A percentile compares a stretch with the other conserved stretches of the same genome.
Evolutionary conservation across 2,888 invertebrate species (phyloP).

Genomic region (Galerucella calmariensis): DNA sequence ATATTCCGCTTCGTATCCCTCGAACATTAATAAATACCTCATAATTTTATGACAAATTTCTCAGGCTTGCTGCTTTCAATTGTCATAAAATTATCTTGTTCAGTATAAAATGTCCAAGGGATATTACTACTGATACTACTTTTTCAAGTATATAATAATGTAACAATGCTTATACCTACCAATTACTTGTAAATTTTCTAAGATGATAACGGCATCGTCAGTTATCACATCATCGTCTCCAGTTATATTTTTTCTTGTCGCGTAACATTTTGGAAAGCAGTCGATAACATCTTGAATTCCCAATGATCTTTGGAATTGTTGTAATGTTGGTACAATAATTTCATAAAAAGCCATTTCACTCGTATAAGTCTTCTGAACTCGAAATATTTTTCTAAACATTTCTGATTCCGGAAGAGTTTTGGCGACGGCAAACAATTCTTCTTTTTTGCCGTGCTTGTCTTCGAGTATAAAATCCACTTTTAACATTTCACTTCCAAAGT

Average conservation of each 20-base stretch:
- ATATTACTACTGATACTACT: too few relatives aligned
- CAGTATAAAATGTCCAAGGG: too few relatives aligned
- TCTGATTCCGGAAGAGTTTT: slow-evolving; percentile 19
- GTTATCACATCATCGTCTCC: background rate
- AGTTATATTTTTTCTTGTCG: slow-evolving; percentile 6
- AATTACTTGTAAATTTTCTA: slow-evolving; percentile 10
- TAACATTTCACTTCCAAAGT: slow-evolving; percentile 8
- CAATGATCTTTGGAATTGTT: slow-evolving; percentile 3
- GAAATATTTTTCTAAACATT: background rate
- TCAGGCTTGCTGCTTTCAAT: too few relatives aligned
- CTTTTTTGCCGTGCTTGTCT: background rate
- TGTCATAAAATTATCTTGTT: too few relatives aligned
- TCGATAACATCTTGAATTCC: slow-evolving; percentile 7
- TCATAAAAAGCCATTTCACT: slow-evolving; percentile 16
- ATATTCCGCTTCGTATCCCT: too few relatives aligned
- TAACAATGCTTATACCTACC: background rate
- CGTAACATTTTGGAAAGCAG: slow-evolving; percentile 16
- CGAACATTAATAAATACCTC: too few relatives aligned
- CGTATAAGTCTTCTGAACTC: slow-evolving; percentile 10
- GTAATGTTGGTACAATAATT: slow-evolving; percentile 4
- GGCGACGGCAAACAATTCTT: slow-evolving; percentile 1
- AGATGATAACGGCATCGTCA: slow-evolving; percentile 1
- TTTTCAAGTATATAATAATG: too few relatives aligned
- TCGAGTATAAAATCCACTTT: background rate
- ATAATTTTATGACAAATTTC: too few relatives aligned